Percentiles rank a stretch among this genome's conserved stretches.
These are phyloP conservation scores for Perccottus glenii DNA, from an alignment of 2,113 vertebrate genomes.

Conservation along the genomic window DNA sequence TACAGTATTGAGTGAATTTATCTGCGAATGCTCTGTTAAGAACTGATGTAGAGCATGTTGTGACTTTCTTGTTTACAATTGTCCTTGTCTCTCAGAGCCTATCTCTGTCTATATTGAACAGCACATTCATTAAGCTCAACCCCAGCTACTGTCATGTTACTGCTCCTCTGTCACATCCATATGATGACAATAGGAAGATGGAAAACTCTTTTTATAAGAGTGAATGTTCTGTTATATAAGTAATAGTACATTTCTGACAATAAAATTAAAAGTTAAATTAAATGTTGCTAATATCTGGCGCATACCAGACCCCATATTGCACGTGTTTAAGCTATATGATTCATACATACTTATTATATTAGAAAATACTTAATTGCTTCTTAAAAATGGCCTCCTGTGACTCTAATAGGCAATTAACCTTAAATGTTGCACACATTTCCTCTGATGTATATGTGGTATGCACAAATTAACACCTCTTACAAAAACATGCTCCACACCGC, in stretches of 20 bases:
- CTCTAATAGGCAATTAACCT: slow-evolving; percentile 56
- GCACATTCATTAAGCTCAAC: not conserved
- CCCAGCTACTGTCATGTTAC: not conserved
- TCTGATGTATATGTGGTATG: not conserved
- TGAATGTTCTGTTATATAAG: too few species aligned
- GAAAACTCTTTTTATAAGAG: not conserved
- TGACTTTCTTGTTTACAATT: not conserved
- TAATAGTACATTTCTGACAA: too few species aligned
- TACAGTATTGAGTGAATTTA: not conserved
- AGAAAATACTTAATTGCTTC: slow-evolving; percentile 13
- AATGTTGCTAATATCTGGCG: too few species aligned
- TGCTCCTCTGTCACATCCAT: not conserved
- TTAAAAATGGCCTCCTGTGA: slow-evolving; percentile 40
- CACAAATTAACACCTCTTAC: slow-evolving; percentile 6
- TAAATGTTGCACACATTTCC: slow-evolving; percentile 21
- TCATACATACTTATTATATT: too few species aligned
- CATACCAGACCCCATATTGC: too few species aligned
- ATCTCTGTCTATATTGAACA: not conserved
- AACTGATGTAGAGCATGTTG: not conserved
- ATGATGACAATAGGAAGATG: not conserved
- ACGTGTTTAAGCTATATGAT: too few species aligned
- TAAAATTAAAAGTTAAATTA: too few species aligned
- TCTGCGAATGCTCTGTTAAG: not conserved
- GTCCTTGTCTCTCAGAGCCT: too few species aligned
- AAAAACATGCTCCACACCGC: not conserved